phyloP scores from a whole-genome alignment of 2,888 invertebrate species.

The Parnassius mnemosyne region DNA sequence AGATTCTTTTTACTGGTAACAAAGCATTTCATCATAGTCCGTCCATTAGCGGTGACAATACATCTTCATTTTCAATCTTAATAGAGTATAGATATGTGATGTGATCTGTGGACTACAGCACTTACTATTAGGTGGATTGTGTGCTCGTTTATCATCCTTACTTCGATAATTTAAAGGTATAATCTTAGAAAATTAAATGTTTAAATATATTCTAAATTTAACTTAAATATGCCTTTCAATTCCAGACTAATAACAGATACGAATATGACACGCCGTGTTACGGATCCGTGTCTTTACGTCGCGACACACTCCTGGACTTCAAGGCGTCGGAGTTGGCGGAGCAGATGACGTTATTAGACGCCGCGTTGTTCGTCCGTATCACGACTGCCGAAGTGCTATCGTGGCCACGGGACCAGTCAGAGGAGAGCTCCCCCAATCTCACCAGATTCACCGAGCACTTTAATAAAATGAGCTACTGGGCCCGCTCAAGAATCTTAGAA shows the following conservation, averaged over 20 bases:
- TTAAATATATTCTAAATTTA: too few relatives aligned
- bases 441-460: constrained; percentile 99
- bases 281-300: constrained; percentile 66
- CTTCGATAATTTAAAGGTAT: too few relatives aligned
- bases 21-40: too few relatives aligned
- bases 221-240: background rate
- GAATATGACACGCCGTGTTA: constrained; percentile 69
- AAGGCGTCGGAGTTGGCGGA: constrained; percentile 97
- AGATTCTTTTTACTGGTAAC: too few relatives aligned
- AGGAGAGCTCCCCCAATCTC: constrained; percentile 97
- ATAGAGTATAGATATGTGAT: too few relatives aligned
- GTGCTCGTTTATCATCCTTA: too few relatives aligned
- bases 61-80: too few relatives aligned
- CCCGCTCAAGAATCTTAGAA: constrained; percentile 94
- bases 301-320: constrained; percentile 90
- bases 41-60: too few relatives aligned
- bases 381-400: constrained; percentile 98
- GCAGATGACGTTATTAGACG: constrained; percentile 98
- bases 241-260: constrained; percentile 63
- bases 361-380: constrained; percentile 96
- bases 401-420: constrained; percentile 98
- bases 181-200: too few relatives aligned
- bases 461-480: constrained; percentile 99
- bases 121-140: too few relatives aligned
- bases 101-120: too few relatives aligned